These are phyloP conservation scores for Thymelicus sylvestris DNA, from an alignment of 2,888 invertebrate genomes.

Conservation along the genomic window DNA sequence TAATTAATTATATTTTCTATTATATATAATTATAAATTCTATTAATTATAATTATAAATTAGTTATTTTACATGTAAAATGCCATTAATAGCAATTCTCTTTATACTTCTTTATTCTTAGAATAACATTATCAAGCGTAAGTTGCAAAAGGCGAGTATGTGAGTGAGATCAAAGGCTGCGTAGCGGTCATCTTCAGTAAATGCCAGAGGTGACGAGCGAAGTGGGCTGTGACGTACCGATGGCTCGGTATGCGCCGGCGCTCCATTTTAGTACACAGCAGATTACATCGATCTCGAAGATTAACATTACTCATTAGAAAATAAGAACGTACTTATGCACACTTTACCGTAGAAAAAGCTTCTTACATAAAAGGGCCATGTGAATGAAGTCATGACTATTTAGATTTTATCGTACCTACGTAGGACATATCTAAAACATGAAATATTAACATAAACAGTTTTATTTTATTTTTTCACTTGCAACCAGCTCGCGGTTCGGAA, in stretches of 20 bases:
- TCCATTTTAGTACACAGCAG: constrained; percentile 41
- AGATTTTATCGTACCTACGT: not conserved
- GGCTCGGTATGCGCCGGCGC: constrained; percentile 62
- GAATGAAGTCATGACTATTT: constrained; percentile 8
- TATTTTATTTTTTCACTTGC: not conserved
- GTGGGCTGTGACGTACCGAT: constrained; percentile 46
- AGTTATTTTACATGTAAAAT: not conserved
- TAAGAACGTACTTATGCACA: constrained; percentile 1
- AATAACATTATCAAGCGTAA: constrained; percentile 70
- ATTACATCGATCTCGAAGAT: constrained; percentile 39
- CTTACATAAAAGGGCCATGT: not conserved
- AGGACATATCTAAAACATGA: not conserved
- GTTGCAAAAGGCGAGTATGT: constrained; percentile 65
- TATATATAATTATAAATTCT: too few relatives aligned
- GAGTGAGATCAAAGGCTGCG: constrained; percentile 73
- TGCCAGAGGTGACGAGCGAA: constrained; percentile 66
- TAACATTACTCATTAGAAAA: constrained; percentile 29
- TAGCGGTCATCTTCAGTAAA: constrained; percentile 72
- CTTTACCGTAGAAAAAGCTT: not conserved
- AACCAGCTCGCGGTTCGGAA: too few relatives aligned
- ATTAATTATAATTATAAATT: constrained; percentile 4
- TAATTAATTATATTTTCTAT: too few relatives aligned
- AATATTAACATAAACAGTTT: not conserved
- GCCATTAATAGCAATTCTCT: not conserved
- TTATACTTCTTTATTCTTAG: constrained; percentile 42